Conservation (phyloP, 2,797 vertebrate species). For the Loriculus beryllinus region DNA sequence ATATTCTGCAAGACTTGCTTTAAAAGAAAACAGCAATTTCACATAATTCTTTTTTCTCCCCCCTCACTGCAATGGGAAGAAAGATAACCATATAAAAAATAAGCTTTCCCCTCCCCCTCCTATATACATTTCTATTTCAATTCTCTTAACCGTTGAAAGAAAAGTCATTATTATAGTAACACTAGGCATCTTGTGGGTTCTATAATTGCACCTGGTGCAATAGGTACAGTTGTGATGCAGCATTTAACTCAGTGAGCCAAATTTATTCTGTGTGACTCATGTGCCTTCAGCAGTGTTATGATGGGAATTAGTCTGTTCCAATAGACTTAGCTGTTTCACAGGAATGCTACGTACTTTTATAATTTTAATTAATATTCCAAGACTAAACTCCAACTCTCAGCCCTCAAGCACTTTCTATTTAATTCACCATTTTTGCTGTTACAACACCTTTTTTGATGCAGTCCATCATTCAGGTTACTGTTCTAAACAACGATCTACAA, state of each 20-base stretch:
- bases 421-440: conserved; percentile 9
- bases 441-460: neutral
- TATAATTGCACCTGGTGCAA: neutral
- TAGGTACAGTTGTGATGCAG: neutral
- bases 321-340: neutral
- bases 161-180: neutral
- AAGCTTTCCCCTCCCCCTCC: neutral
- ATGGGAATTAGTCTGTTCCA: conserved; percentile 11
- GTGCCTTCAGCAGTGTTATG: conserved; percentile 4
- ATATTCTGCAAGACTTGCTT: neutral
- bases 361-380: conserved; percentile 26
- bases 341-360: conserved; percentile 13
- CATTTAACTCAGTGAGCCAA: conserved; percentile 7
- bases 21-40: neutral
- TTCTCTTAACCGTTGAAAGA: neutral
- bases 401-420: conserved; percentile 27
- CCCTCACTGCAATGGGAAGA: neutral
- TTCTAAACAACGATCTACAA: conserved; percentile 4
- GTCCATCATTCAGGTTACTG: neutral
- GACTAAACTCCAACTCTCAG: neutral
- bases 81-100: neutral
- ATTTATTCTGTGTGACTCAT: conserved; percentile 29
- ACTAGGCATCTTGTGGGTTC: neutral
- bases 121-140: neutral
- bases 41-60: neutral